These are phyloP conservation scores for Eupsilia transversa DNA, from an alignment of 2,888 invertebrate species.

Conservation along the genomic window DNA sequence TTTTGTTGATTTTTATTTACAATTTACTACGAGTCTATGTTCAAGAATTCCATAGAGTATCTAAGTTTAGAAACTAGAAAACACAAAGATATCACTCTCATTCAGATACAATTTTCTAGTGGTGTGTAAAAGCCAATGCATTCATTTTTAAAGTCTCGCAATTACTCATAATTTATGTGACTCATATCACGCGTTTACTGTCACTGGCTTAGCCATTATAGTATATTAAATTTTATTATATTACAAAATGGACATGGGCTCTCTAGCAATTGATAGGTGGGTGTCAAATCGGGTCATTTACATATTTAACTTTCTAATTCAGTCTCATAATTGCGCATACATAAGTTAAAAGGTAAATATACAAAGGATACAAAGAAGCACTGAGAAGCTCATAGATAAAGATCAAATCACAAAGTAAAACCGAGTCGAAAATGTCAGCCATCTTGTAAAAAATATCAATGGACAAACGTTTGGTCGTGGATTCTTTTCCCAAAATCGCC, in stretches of 20 bases:
- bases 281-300: conserved; percentile 71
- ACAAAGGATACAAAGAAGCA: conserved; percentile 68
- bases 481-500: conserved; percentile 27
- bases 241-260: conserved; percentile 69
- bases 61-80: conserved; percentile 38
- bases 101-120: conserved; percentile 37
- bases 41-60: conserved; percentile 28
- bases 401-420: conserved; percentile 42
- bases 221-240: conserved; percentile 48
- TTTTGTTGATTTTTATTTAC: conserved; percentile 33
- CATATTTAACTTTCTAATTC: conserved; percentile 85
- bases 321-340: conserved; percentile 89
- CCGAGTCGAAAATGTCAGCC: conserved; percentile 47
- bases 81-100: conserved; percentile 24
- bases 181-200: conserved; percentile 36
- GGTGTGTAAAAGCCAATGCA: conserved; percentile 58
- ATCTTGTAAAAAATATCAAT: conserved; percentile 38
- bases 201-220: conserved; percentile 59
- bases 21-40: conserved; percentile 15
- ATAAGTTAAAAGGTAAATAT: conserved; percentile 79
- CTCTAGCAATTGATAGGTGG: conserved; percentile 71
- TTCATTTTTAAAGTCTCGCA: conserved; percentile 42
- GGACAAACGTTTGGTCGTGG: conserved; percentile 40
- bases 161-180: conserved; percentile 43
- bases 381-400: conserved; percentile 62